Conservation (phyloP, 2,113 vertebrate genomes). For the Ailuropoda melanoleuca region DNA sequence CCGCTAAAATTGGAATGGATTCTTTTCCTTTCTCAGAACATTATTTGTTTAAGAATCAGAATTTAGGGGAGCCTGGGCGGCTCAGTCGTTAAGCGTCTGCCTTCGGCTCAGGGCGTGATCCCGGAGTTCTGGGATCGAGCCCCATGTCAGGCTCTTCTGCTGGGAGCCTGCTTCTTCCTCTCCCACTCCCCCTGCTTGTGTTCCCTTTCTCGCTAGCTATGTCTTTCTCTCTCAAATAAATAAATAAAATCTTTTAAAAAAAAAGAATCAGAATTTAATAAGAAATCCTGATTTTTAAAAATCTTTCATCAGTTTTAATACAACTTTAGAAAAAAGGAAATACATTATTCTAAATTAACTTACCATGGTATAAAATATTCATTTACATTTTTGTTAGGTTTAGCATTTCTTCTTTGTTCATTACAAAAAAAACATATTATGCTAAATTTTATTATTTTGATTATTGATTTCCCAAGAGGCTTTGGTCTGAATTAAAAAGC, state of each 20-base stretch:
- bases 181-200: too few relatives aligned
- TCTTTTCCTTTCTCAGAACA: background rate
- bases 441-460: background rate
- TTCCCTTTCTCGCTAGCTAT: too few relatives aligned
- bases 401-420: slow-evolving; percentile 21
- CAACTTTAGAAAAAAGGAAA: slow-evolving; percentile 21
- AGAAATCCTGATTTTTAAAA: slow-evolving; percentile 26
- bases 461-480: background rate
- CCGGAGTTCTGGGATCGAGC: too few relatives aligned
- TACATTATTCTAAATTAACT: background rate
- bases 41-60: background rate
- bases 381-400: background rate
- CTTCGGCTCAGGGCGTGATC: too few relatives aligned
- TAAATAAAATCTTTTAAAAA: too few relatives aligned
- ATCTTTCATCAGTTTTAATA: background rate
- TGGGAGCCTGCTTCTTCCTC: too few relatives aligned
- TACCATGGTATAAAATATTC: background rate
- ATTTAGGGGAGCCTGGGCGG: too few relatives aligned
- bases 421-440: background rate
- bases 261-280: background rate
- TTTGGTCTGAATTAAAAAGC: background rate
- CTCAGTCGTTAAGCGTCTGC: too few relatives aligned
- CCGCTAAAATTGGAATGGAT: background rate
- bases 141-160: too few relatives aligned
- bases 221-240: too few relatives aligned